Conservation (phyloP, 1,140 invertebrate genomes). For the Drosophila subobscura region DNA sequence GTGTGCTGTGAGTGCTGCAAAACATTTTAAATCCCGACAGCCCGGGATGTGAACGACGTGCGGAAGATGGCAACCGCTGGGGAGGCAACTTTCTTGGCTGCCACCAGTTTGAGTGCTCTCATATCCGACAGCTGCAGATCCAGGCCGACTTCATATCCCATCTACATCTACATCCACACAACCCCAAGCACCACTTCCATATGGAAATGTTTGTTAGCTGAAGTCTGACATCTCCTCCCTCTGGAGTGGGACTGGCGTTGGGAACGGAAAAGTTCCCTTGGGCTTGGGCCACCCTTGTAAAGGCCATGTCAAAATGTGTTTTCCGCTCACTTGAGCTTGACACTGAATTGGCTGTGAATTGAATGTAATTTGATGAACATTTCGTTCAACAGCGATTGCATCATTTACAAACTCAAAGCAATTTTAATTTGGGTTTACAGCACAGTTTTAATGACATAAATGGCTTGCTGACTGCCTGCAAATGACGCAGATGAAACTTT, state of each 20-base stretch:
- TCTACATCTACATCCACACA: too few relatives aligned
- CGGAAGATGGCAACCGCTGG: constrained; percentile 15
- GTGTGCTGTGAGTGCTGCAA: constrained; percentile 15
- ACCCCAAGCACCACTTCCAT: constrained; percentile 17
- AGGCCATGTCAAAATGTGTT: constrained; percentile 36
- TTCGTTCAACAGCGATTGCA: constrained; percentile 48
- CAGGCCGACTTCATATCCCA: constrained; percentile 32
- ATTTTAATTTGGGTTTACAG: constrained; percentile 63
- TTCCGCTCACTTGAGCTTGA: constrained; percentile 41
- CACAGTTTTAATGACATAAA: constrained; percentile 57
- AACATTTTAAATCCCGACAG: constrained; percentile 52
- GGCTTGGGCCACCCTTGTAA: neutral
- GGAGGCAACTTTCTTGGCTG: constrained; percentile 65
- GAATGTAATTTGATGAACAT: constrained; percentile 48
- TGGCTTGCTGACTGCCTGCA: constrained; percentile 31
- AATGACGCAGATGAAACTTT: constrained; percentile 47
- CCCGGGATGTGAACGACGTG: constrained; percentile 15
- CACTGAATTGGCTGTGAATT: constrained; percentile 38
- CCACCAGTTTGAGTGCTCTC: constrained; percentile 44
- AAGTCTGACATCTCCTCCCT: constrained; percentile 27
- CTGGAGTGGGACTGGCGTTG: too few relatives aligned
- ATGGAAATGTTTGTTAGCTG: constrained; percentile 7
- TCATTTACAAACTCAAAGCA: constrained; percentile 46
- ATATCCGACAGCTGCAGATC: constrained; percentile 43
- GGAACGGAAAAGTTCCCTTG: too few relatives aligned